These are phyloP conservation scores for Corydoras maculifer DNA, from an alignment of 2,113 vertebrate genomes.

Conservation along the genomic window DNA sequence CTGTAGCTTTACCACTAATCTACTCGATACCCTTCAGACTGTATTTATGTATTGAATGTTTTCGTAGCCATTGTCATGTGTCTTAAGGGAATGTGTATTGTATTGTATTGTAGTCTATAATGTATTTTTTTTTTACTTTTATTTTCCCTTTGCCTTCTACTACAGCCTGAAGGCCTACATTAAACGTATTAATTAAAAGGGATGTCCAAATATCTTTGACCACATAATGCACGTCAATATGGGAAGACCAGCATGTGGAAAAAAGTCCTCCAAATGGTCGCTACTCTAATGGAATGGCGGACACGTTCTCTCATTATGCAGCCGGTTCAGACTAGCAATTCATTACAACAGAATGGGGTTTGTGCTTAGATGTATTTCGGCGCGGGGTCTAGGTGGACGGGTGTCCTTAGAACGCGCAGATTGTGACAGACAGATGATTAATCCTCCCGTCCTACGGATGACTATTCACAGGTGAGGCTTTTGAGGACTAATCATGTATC, in stretches of 20 bases:
- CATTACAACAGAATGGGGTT: slow-evolving; percentile 33
- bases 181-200: neutral
- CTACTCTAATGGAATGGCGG: slow-evolving; percentile 4
- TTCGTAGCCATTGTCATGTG: no score
- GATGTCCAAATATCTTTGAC: neutral
- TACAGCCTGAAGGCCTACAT: no score
- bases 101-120: no score
- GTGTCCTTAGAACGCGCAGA: slow-evolving; percentile 34
- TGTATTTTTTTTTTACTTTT: no score
- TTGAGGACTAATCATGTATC: slow-evolving; percentile 43
- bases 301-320: neutral
- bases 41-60: no score
- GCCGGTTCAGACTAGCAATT: slow-evolving; percentile 15
- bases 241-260: slow-evolving; percentile 6
- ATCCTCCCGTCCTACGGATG: slow-evolving; percentile 33
- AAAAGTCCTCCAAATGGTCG: neutral
- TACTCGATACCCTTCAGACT: no score
- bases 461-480: slow-evolving; percentile 33
- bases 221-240: neutral
- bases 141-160: no score
- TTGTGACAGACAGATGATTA: slow-evolving; percentile 42
- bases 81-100: no score
- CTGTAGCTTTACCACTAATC: no score
- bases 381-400: slow-evolving; percentile 22
- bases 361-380: slow-evolving; percentile 42